Evolutionary conservation across 2,888 invertebrate genomes (phyloP).

Genomic region (Acrobasis consociella): DNA sequence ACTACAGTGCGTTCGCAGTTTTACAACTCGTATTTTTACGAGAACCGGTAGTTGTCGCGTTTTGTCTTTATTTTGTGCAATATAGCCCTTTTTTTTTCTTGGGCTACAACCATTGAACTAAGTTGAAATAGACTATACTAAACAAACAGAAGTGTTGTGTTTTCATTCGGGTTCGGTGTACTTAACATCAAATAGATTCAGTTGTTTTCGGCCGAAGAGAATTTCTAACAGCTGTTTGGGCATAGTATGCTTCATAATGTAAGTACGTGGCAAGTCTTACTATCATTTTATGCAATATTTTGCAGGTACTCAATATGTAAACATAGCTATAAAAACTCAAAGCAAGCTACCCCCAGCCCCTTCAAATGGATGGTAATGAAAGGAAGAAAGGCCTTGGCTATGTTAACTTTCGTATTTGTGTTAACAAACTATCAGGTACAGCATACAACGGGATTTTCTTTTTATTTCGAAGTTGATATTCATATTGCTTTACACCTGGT

Average conservation of each 20-base stretch:
- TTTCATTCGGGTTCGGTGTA: constrained; percentile 62
- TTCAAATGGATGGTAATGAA: too few relatives aligned
- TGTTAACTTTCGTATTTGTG: too few relatives aligned
- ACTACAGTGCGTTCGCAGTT: constrained; percentile 77
- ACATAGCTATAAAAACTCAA: not conserved
- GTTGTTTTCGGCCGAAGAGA: constrained; percentile 48
- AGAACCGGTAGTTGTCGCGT: constrained; percentile 37
- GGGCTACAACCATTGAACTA: constrained; percentile 18
- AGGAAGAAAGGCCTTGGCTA: too few relatives aligned
- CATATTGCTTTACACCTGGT: too few relatives aligned
- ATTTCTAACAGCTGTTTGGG: constrained; percentile 67
- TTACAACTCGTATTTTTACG: constrained; percentile 37
- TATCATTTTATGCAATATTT: not conserved
- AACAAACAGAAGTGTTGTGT: constrained; percentile 66
- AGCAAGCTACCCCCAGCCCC: too few relatives aligned
- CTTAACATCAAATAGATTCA: constrained; percentile 49
- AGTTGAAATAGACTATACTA: constrained; percentile 43
- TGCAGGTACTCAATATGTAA: not conserved
- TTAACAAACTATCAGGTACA: too few relatives aligned
- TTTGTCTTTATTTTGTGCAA: constrained; percentile 38
- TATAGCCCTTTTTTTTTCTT: constrained; percentile 26
- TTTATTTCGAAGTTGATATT: too few relatives aligned
- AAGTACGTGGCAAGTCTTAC: constrained; percentile 49
- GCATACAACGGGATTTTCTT: too few relatives aligned
- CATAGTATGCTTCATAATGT: constrained; percentile 78